A percentile compares a stretch with the other conserved stretches of the same genome.
Evolutionary conservation across 2,888 invertebrate species (phyloP).

Genomic region (Ectemnius continuus): DNA sequence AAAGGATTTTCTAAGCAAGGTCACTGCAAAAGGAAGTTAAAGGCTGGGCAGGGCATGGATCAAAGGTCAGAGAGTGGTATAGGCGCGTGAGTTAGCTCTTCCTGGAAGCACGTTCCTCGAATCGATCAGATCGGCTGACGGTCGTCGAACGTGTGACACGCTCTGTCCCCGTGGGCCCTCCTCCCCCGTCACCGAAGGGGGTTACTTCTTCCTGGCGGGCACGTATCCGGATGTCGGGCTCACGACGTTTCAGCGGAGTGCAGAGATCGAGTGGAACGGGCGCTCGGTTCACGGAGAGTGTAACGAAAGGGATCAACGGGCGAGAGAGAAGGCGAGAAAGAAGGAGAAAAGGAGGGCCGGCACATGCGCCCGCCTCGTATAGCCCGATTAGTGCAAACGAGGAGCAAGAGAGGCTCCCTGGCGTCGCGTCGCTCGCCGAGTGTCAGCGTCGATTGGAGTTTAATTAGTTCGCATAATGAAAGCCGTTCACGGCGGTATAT

Average conservation of each 20-base stretch:
- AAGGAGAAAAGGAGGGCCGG: conserved; percentile 8
- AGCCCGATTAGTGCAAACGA: conserved; percentile 47
- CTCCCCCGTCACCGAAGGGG: not conserved
- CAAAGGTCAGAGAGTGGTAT: not conserved
- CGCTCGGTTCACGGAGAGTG: not conserved
- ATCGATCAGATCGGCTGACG: conserved; percentile 31
- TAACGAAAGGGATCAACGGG: not conserved
- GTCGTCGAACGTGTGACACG: conserved; percentile 30
- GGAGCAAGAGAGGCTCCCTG: conserved; percentile 30
- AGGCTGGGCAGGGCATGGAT: not conserved
- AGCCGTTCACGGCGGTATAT: conserved; percentile 54
- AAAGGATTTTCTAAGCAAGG: too few species aligned
- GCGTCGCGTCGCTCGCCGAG: too few species aligned
- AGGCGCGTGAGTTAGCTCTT: not conserved
- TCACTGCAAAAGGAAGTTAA: too few species aligned
- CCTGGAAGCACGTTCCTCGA: conserved; percentile 6
- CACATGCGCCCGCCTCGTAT: conserved; percentile 20
- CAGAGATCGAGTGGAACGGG: not conserved
- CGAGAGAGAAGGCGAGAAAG: not conserved
- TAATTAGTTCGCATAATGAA: conserved; percentile 75
- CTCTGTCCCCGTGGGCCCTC: not conserved
- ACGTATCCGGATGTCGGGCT: conserved; percentile 38
- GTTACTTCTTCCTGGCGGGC: not conserved
- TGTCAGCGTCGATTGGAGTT: conserved; percentile 69
- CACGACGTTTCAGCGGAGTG: conserved; percentile 25